These are phyloP conservation scores for Torymus auratus DNA, from an alignment of 2,888 invertebrate species.

Conservation along the genomic window DNA sequence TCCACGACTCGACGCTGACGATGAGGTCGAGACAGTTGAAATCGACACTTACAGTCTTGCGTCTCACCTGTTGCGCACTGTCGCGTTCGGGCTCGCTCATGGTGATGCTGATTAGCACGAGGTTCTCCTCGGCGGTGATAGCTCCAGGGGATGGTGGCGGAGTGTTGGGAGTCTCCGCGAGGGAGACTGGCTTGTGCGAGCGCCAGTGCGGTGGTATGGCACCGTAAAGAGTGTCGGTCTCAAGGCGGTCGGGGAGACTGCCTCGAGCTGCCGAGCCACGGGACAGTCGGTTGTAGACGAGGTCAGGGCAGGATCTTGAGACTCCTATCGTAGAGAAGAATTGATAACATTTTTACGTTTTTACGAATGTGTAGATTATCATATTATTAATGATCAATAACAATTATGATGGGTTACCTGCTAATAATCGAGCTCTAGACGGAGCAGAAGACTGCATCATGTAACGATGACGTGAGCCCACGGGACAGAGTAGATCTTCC, in stretches of 20 bases:
- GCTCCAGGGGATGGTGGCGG: constrained; percentile 74
- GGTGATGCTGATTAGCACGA: constrained; percentile 73
- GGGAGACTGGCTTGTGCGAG: constrained; percentile 64
- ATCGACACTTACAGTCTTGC: constrained; percentile 85
- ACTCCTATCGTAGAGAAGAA: constrained; percentile 25
- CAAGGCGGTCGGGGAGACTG: constrained; percentile 72
- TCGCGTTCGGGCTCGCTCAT: constrained; percentile 66
- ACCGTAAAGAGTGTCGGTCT: constrained; percentile 72
- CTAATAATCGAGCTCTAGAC: constrained; percentile 65
- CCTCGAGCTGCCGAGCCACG: constrained; percentile 62
- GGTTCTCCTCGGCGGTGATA: constrained; percentile 73
- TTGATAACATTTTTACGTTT: neutral
- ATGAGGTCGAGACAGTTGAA: constrained; percentile 95
- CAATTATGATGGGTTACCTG: constrained; percentile 61
- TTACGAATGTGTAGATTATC: neutral
- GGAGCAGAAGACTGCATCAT: constrained; percentile 87
- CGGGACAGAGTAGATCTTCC: constrained; percentile 91
- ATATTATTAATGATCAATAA: neutral
- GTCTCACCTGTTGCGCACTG: constrained; percentile 53
- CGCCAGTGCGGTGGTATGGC: constrained; percentile 73
- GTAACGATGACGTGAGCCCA: constrained; percentile 87
- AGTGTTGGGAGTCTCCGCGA: constrained; percentile 70
- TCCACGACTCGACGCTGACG: constrained; percentile 96
- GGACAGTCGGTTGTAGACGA: constrained; percentile 72
- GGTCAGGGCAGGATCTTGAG: constrained; percentile 90